Evolutionary conservation across 1,140 invertebrate species (phyloP), one percentile per base, ranked within the genome.

Genomic region (Drosophila busckii): DNA sequence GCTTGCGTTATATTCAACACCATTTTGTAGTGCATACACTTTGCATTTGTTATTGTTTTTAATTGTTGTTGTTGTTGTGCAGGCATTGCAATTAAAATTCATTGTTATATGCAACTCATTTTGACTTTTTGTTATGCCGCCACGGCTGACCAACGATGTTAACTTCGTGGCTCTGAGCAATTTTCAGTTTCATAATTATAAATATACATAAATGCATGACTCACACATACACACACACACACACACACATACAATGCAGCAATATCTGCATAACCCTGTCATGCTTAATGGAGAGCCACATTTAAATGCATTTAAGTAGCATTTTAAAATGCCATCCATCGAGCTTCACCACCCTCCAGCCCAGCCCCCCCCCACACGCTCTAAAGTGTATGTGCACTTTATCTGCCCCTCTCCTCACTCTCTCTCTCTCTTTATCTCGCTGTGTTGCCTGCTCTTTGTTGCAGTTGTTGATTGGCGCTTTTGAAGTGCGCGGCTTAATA

Each of bases 281-380:
- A 26, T 40, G 37, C 53, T 63, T 64, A 69, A 65, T 66, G 63
- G 53, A 41, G 71, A 58, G 42, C 22, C 65, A 58, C 70, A 82
- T 80, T 75, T 82, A 80, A 80, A 71, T 82, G 65, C 56, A 70
- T 75, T 82, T 82, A 80, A 80, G 75, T 80, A 70, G 69, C 75
- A 59, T 55, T 65, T 82, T 46, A 52, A 15, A n/a, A n/a, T n/a
- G n/a, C n/a, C n/a, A n/a, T n/a, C n/a, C n/a, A n/a, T n/a, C n/a
- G n/a, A n/a, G n/a, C n/a, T n/a, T n/a, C n/a, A n/a, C n/a, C n/a
- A n/a, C n/a, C n/a, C n/a, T n/a, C n/a, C n/a, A n/a, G n/a, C 26
- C 15, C 35, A n/a, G 3, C 29, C 5, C 8, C 17, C 20, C 15
- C 9, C 31, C 12, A 12, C n/a, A n/a, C n/a, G n/a, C n/a, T n/a